Evolutionary conservation across 2,888 invertebrate genomes (phyloP).

Genomic region (Leptura quadrifasciata): DNA sequence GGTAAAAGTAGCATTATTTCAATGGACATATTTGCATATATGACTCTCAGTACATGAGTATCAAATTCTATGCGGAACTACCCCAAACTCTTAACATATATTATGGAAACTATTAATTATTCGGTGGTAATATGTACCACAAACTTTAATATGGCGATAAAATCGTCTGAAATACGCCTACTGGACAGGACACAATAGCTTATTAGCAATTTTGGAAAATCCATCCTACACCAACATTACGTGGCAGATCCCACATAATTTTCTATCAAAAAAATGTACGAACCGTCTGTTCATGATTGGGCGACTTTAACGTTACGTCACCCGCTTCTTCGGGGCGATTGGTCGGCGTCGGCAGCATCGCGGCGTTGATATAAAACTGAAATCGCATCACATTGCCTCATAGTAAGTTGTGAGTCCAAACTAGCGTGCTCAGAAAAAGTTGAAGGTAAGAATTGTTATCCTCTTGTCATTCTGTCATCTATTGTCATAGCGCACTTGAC

Average conservation of each 20-base stretch:
- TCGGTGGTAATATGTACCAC: background rate
- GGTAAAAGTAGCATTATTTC: too few relatives aligned
- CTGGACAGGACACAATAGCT: background rate
- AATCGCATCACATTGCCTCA: slow-evolving; percentile 28
- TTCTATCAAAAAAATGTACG: slow-evolving; percentile 24
- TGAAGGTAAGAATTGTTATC: slow-evolving; percentile 31
- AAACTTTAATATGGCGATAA: background rate
- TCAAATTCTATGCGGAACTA: background rate
- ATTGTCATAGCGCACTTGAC: background rate
- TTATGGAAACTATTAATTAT: background rate
- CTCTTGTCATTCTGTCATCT: slow-evolving; percentile 11
- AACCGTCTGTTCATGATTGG: slow-evolving; percentile 6
- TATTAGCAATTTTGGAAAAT: background rate
- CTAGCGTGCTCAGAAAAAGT: slow-evolving; percentile 35
- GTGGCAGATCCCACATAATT: slow-evolving; percentile 24
- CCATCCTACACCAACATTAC: slow-evolving; percentile 6
- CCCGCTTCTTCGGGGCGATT: slow-evolving; percentile 15
- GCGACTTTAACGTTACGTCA: slow-evolving; percentile 17
- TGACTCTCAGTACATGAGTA: too few relatives aligned
- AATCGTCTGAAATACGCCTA: background rate
- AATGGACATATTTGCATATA: too few relatives aligned
- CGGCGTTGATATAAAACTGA: slow-evolving; percentile 37
- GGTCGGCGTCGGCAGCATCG: slow-evolving; percentile 31
- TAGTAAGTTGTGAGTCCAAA: slow-evolving; percentile 37
- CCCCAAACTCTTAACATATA: background rate